Base-by-base conservation (phyloP, 2,113 vertebrate species). In the Lophotis ruficrista region DNA sequence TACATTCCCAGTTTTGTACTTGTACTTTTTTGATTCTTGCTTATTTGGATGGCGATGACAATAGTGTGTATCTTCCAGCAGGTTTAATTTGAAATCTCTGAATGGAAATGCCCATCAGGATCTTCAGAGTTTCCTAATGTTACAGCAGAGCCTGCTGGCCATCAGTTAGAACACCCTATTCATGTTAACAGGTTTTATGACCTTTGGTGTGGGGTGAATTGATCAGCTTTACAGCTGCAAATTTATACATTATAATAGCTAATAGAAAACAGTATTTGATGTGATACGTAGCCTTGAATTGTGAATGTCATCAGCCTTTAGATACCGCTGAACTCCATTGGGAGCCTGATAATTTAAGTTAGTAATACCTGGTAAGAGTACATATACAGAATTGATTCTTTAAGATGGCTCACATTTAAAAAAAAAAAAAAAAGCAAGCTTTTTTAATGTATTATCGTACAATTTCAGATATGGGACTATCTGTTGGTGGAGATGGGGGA, bases 341-440 rank as follows among this genome's bases (percentile, higher is more conserved):
- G 22, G 10, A 91, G 6, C 19, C 66, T 64, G 20, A 41, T 61
- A 79, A 48, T 83, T 76, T 37, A 79, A 83, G 18, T 77, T 54
- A 51, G 27, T 66, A 4, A 23, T 78, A 57, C 33, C 47, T 90
- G 31, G 6, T 27, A 27, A 23, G 22, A 88, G 13, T 69, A 37
- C 25, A 3, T 88, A 22, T 1, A 48, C 9, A 57, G 20, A 47
- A 69, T 30, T 31, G 25, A 30, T 70, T 65, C 20, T 71, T 70
- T 47, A 37, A 64, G 17, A 25, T 54, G 25, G 25, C n/a, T 86
- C 82, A 84, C 2, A 14, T 68, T 73, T 71, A 58, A 22, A 13
- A 20, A 23, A 27, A 33, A 4, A 27, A 16, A 27, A 4, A 17
- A n/a, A 6, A 17, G 60, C 43, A 35, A 5, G 1, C 4, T 1